phyloP scores from a whole-genome alignment of 2,113 vertebrate species.

The Anseranas semipalmata region DNA sequence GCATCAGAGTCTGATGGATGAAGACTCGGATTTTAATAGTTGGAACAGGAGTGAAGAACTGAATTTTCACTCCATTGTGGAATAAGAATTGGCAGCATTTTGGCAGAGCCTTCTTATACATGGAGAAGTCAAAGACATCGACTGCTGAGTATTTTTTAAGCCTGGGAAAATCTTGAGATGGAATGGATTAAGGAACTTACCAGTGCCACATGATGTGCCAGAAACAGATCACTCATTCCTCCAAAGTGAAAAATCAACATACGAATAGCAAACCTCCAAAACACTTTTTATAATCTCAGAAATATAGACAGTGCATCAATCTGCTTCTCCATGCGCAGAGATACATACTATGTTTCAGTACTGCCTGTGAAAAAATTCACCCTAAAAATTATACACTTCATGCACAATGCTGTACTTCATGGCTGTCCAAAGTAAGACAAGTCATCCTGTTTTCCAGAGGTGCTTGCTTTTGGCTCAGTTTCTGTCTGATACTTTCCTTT shows the following conservation, averaged over 20 bases:
- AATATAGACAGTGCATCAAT: background rate
- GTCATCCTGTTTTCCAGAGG: background rate
- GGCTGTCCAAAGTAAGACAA: background rate
- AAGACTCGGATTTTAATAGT: background rate
- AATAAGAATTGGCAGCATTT: background rate
- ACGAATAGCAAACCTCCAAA: background rate
- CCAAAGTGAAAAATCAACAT: background rate
- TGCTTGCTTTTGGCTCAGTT: background rate
- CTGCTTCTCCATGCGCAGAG: background rate
- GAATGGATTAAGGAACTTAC: background rate
- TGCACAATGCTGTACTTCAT: background rate
- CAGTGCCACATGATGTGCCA: background rate
- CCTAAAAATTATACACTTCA: rapidly evolving
- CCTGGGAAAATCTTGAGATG: background rate
- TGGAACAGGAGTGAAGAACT: background rate
- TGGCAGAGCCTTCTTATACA: background rate
- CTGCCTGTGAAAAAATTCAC: background rate
- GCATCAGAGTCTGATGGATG: background rate
- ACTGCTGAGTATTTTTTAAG: background rate
- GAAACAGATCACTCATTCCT: background rate
- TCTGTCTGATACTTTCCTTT: background rate
- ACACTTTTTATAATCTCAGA: background rate
- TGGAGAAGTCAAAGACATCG: background rate
- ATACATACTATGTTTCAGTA: background rate
- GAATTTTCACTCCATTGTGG: background rate